Evolutionary conservation across 2,113 vertebrate species (phyloP), one percentile per base, ranked within the genome.

Genomic region (Mesocricetus auratus): DNA sequence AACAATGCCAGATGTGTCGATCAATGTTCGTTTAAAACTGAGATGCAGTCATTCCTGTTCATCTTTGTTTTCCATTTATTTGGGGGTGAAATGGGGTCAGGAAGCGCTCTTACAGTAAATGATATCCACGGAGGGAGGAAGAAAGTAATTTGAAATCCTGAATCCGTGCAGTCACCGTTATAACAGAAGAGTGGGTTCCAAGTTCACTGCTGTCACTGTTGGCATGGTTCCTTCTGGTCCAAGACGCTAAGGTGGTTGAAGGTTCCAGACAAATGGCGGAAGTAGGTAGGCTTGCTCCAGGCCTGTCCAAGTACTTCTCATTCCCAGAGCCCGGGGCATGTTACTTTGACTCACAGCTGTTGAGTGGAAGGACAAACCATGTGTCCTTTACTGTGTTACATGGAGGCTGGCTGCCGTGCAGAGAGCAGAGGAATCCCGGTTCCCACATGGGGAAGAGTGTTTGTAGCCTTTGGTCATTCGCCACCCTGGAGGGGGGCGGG

Each of bases 381-480:
- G 5, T 94, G 82, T 86, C 93, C 95, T 83, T 89, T 83, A 29
- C 77, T 66, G n/a, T 78, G 53, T 53, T 29, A 36, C 78, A 26
- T 3, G 0, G 82, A 77, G 56, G 29, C 89, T 62, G 36, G 82
- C 83, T 64, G 62, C 91, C 36, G 9, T 78, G 15, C 45, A 50
- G 75, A 78, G 26, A 56, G 82, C 87, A 89, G 86, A 95, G 94
- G 85, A 66, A 36, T 91, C 93, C 91, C 82, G 73, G 96, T 94
- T 96, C 92, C 93, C 96, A 83, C 19, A 62, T 85, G 53, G 0
- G 1, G 9, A 45, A 66, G 47, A 33, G 47, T 10, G 66, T 92
- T 83, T 60, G 85, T 78, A 62, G 89, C 79, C 17, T 33, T 64
- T 45, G 53, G 69, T 71, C 71, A 33, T 36, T 73, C 10, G 1